Percentiles rank a stretch among this genome's conserved stretches.
These are phyloP conservation scores for Eucidaris tribuloides DNA, from an alignment of 35 echinoderm and acorn worm genomes.

Conservation along the genomic window DNA sequence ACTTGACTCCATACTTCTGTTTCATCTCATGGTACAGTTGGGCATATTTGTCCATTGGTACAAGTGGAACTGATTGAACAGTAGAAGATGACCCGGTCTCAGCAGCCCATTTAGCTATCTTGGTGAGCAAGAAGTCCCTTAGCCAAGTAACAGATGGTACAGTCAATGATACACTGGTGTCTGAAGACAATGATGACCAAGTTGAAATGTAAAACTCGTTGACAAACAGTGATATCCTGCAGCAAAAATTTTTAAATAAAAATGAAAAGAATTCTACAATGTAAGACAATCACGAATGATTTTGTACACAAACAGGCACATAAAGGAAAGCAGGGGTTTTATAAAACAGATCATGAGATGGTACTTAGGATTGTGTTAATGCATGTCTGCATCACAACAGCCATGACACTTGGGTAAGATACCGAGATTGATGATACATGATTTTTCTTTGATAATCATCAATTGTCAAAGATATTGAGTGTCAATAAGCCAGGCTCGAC, in stretches of 20 bases:
- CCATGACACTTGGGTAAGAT: not conserved
- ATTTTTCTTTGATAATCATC: no score
- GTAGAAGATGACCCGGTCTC: conserved; percentile 28
- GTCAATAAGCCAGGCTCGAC: no score
- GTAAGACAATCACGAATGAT: not conserved
- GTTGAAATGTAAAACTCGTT: conserved; percentile 29
- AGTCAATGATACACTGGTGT: not conserved
- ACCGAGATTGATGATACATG: not conserved
- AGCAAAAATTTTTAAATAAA: not conserved
- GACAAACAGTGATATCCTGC: conserved; percentile 45
- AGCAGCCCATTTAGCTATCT: conserved; percentile 66
- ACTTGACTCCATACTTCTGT: conserved; percentile 80
- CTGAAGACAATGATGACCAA: not conserved
- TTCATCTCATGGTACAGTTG: conserved; percentile 65
- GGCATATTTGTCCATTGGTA: conserved; percentile 85
- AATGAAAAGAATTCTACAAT: not conserved
- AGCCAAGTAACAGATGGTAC: conserved; percentile 69
- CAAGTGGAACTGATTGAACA: conserved; percentile 29
- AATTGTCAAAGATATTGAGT: no score
- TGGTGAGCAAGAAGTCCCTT: conserved; percentile 37
- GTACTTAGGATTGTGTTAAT: not conserved
- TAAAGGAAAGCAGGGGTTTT: no score
- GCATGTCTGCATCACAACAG: not conserved
- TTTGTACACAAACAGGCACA: not conserved
- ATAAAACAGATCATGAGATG: not conserved